Evolutionary conservation across 2,113 vertebrate genomes (phyloP).

Genomic region (Lamprotornis superbus): DNA sequence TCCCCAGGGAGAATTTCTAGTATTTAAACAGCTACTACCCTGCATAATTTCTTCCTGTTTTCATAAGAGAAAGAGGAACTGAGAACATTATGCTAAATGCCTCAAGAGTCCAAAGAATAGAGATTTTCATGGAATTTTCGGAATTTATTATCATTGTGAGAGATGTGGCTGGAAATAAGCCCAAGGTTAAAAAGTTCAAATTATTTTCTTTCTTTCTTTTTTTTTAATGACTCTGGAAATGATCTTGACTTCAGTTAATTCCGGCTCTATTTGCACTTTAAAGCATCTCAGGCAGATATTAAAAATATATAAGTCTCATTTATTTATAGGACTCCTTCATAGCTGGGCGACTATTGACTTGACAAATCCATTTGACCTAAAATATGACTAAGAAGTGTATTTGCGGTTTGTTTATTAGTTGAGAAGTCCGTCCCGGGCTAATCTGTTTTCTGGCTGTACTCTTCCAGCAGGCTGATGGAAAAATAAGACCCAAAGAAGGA

Average conservation of each 20-base stretch:
- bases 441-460: conserved; percentile 17
- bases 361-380: conserved; percentile 41
- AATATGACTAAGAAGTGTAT: not conserved
- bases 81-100: conserved; percentile 35
- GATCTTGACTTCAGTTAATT: not conserved
- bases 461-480: conserved; percentile 11
- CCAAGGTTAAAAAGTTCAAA: conserved; percentile 9
- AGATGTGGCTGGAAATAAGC: not conserved
- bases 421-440: not conserved
- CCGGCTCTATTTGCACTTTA: not conserved
- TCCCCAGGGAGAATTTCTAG: conserved; percentile 45
- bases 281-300: not conserved
- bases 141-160: not conserved
- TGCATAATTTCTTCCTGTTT: conserved; percentile 62
- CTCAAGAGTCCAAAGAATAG: conserved; percentile 10
- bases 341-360: not conserved
- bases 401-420: not conserved
- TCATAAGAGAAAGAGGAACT: conserved; percentile 27
- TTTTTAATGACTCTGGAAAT: not conserved
- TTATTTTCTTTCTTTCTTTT: not conserved
- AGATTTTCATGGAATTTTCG: conserved; percentile 23
- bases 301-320: conserved; percentile 7
- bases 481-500: conserved; percentile 41
- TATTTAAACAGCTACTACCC: conserved; percentile 48
- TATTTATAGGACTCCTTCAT: conserved; percentile 38